A percentile compares a stretch with the other conserved stretches of the same genome.
Conservation (phyloP, 23 tunicate genomes). For the Oikopleura vanhoeffeni region DNA sequence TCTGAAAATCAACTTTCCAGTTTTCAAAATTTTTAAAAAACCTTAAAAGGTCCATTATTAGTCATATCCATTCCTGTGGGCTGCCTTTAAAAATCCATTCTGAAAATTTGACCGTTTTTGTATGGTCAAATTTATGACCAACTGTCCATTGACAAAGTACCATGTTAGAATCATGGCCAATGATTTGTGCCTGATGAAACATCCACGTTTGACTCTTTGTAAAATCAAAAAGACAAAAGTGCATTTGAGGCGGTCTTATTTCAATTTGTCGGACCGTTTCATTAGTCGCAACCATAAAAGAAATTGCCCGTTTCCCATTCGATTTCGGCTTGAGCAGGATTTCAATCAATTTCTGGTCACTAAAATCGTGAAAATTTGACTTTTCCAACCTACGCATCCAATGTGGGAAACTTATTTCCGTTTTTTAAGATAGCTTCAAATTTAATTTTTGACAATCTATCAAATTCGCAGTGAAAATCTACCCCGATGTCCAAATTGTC, state of each 20-base stretch:
- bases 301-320: not conserved
- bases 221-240: not conserved
- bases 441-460: too few relatives aligned
- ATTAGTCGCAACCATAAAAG: not conserved
- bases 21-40: too few relatives aligned
- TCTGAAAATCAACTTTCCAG: too few relatives aligned
- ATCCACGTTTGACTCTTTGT: not conserved
- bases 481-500: too few relatives aligned
- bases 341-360: not conserved
- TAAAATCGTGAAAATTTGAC: not conserved
- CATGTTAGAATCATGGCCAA: not conserved
- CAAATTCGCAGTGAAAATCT: too few relatives aligned
- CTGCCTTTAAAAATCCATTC: slow-evolving; percentile 4
- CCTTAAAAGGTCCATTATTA: too few relatives aligned
- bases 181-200: not conserved
- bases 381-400: not conserved
- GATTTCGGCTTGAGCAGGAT: not conserved
- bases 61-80: too few relatives aligned
- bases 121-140: not conserved
- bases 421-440: too few relatives aligned
- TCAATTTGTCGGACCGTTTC: not conserved
- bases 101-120: not conserved
- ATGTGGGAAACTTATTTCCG: too few relatives aligned
- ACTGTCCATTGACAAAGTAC: not conserved
- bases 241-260: not conserved